phyloP scores from a whole-genome alignment of 2,797 vertebrate genomes.

The Smutsia temminckii region DNA sequence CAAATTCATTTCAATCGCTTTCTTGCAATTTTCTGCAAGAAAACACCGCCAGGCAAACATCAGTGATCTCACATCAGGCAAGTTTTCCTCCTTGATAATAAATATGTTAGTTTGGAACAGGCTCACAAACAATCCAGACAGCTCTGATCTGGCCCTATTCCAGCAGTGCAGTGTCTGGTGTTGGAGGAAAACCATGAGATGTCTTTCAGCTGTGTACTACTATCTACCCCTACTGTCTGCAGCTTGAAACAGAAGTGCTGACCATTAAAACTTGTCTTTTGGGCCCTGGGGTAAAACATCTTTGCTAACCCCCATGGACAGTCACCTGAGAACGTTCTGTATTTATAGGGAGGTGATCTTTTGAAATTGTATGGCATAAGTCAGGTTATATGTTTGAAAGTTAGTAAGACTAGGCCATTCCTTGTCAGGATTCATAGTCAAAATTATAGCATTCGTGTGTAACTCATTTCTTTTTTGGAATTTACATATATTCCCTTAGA shows the following conservation, averaged over 20 bases:
- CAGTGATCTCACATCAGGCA: conserved; percentile 18
- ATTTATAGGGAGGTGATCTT: background rate
- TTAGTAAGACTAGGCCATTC: background rate
- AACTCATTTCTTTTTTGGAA: background rate
- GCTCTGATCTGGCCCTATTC: conserved; percentile 2
- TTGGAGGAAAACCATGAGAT: conserved; percentile 3
- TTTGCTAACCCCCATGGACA: background rate
- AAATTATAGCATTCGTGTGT: background rate
- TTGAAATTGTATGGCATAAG: background rate
- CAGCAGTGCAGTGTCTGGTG: conserved; percentile 31
- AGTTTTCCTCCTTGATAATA: conserved; percentile 2
- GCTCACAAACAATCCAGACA: conserved; percentile 38
- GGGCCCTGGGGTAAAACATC: background rate
- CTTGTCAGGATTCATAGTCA: background rate
- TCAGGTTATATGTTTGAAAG: background rate
- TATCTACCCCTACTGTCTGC: conserved; percentile 71
- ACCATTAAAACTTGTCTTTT: background rate
- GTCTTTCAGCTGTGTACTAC: conserved; percentile 62
- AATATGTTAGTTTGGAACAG: background rate
- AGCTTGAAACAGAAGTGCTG: conserved; percentile 41
- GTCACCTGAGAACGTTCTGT: background rate
- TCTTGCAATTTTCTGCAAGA: conserved; percentile 58
- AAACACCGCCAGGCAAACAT: conserved; percentile 57
- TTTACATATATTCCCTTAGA: background rate
- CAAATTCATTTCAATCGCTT: conserved; percentile 50